Evolutionary conservation across 2,797 vertebrate species (phyloP).

Genomic region (Sphenopsis melanotis): DNA sequence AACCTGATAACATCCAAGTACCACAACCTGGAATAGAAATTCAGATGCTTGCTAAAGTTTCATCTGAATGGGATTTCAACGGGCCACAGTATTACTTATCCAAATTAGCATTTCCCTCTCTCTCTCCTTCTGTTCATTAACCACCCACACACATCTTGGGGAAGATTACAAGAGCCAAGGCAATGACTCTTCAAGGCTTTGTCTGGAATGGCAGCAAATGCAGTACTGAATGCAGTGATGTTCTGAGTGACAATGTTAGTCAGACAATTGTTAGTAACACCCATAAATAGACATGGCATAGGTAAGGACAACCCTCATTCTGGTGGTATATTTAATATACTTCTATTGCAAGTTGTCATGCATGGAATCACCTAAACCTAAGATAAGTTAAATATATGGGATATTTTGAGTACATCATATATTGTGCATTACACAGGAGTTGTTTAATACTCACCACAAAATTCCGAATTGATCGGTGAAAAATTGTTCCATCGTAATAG

Average conservation of each 20-base stretch:
- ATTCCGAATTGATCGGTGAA: slow-evolving; percentile 95
- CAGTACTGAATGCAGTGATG: background rate
- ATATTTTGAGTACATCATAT: background rate
- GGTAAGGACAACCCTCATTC: background rate
- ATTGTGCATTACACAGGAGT: background rate
- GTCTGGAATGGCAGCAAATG: background rate
- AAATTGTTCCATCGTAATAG: slow-evolving; percentile 90
- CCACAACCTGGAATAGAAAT: background rate
- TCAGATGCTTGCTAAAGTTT: background rate
- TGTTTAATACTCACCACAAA: slow-evolving; percentile 85
- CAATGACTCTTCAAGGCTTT: background rate
- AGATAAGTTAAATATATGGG: background rate
- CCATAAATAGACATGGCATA: background rate
- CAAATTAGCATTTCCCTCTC: background rate
- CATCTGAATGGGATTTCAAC: background rate
- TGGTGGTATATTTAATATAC: background rate
- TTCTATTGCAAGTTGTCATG: background rate
- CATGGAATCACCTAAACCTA: background rate
- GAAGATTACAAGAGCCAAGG: background rate
- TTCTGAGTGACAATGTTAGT: background rate
- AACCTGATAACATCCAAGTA: background rate
- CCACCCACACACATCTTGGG: background rate
- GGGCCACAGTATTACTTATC: background rate
- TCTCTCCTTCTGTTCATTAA: slow-evolving; percentile 18
- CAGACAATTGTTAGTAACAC: background rate